A percentile compares a stretch with the other conserved stretches of the same genome.
Conservation (phyloP, 2,888 invertebrate genomes). For the Agonum fuliginosum region DNA sequence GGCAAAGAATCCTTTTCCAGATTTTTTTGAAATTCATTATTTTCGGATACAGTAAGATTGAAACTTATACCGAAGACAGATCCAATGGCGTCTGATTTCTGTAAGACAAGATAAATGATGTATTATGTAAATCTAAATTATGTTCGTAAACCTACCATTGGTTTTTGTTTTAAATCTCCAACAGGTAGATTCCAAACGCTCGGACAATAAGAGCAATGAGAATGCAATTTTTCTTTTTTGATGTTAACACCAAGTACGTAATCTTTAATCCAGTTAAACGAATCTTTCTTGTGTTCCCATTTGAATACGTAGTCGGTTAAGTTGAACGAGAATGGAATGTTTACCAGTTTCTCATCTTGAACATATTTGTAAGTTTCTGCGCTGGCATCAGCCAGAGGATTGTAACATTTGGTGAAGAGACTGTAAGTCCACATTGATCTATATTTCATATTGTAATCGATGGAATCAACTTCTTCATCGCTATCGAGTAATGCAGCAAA, state of each 20-base stretch:
- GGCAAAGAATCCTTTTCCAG: background rate
- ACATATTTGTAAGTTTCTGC: background rate
- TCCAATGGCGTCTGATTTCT: no score
- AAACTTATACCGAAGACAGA: background rate
- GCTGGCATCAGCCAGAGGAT: background rate
- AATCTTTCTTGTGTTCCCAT: background rate
- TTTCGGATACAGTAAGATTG: background rate
- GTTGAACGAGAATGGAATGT: background rate
- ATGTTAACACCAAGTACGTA: background rate
- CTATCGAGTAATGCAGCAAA: background rate
- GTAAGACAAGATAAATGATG: no score
- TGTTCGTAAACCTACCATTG: background rate
- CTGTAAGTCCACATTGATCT: background rate
- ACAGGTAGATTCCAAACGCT: background rate
- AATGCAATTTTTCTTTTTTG: background rate
- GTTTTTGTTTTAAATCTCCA: background rate
- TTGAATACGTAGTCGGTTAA: background rate
- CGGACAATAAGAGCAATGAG: background rate
- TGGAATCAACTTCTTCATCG: background rate
- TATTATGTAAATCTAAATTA: no score
- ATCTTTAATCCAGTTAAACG: background rate
- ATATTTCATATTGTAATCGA: conserved; percentile 7
- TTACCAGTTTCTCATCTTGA: background rate
- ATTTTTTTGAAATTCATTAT: background rate
- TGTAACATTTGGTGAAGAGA: background rate